These are phyloP conservation scores for Melanostoma mellinum DNA, from an alignment of 2,888 invertebrate genomes.

Conservation along the genomic window DNA sequence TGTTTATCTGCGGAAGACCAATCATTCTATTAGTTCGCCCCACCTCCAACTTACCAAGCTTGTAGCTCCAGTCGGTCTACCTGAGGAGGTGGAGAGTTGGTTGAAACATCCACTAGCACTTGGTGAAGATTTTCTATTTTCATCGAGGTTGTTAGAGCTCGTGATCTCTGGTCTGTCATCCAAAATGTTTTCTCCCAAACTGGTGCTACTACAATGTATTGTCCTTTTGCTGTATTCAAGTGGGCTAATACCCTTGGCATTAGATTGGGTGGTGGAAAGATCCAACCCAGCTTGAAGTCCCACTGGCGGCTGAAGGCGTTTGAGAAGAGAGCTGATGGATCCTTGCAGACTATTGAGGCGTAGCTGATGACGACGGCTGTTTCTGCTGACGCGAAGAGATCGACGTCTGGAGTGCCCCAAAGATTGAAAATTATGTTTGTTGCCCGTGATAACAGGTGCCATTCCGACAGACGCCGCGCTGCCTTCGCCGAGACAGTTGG, in stretches of 20 bases:
- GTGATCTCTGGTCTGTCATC: conserved; percentile 35
- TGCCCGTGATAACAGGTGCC: conserved; percentile 32
- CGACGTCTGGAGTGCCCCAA: conserved; percentile 53
- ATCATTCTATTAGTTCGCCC: background rate
- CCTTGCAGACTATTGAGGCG: background rate
- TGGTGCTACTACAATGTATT: conserved; percentile 44
- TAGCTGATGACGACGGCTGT: conserved; percentile 47
- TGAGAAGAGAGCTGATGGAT: no score
- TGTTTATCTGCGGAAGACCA: conserved; percentile 29
- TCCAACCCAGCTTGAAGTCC: conserved; percentile 24
- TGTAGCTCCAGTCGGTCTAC: conserved; percentile 29
- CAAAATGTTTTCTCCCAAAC: conserved; percentile 46
- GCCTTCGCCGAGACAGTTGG: conserved; percentile 20
- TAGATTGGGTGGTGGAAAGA: conserved; percentile 49
- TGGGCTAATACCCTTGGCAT: conserved; percentile 38
- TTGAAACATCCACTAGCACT: conserved; percentile 29
- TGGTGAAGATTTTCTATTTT: conserved; percentile 19
- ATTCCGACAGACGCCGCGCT: conserved; percentile 17
- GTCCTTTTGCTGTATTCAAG: conserved; percentile 34
- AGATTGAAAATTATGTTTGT: conserved; percentile 32
- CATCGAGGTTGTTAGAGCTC: conserved; percentile 23
- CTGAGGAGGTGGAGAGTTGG: conserved; percentile 12
- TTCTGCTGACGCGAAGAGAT: conserved; percentile 51
- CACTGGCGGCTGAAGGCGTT: no score
- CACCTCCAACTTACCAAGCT: conserved; percentile 49